These are phyloP conservation scores for Phyllotis vaccarum DNA, from an alignment of 2,797 vertebrate genomes.

Conservation along the genomic window DNA sequence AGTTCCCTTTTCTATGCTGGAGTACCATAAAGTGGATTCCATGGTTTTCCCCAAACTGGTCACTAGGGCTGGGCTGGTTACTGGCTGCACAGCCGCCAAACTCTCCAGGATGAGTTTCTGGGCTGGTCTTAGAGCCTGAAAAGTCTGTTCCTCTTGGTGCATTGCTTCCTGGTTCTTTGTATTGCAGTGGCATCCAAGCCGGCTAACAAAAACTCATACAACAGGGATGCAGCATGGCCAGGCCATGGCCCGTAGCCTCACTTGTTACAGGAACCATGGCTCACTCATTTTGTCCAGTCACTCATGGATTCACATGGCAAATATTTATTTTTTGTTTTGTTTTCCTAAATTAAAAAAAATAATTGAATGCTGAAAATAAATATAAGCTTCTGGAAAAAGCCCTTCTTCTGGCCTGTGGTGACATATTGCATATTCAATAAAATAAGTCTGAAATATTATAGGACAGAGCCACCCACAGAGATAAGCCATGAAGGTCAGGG, in stretches of 20 bases:
- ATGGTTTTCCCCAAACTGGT: slow-evolving; percentile 57
- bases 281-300: neutral
- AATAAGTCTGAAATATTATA: too few relatives aligned
- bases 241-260: neutral
- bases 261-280: neutral
- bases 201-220: neutral
- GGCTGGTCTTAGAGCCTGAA: neutral
- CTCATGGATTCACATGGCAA: neutral
- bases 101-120: neutral
- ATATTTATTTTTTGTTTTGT: neutral
- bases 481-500: too few relatives aligned
- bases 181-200: neutral
- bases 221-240: neutral
- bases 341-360: neutral
- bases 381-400: neutral
- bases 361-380: neutral
- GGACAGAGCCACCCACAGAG: too few relatives aligned
- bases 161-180: neutral
- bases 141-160: neutral
- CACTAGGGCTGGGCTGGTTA: neutral
- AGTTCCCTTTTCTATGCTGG: slow-evolving; percentile 61
- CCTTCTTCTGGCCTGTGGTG: neutral
- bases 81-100: neutral
- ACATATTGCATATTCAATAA: too few relatives aligned
- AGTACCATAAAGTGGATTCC: slow-evolving; percentile 53